Evolutionary conservation across 2,888 invertebrate genomes (phyloP).

Genomic region (Tetragonula carbonaria): DNA sequence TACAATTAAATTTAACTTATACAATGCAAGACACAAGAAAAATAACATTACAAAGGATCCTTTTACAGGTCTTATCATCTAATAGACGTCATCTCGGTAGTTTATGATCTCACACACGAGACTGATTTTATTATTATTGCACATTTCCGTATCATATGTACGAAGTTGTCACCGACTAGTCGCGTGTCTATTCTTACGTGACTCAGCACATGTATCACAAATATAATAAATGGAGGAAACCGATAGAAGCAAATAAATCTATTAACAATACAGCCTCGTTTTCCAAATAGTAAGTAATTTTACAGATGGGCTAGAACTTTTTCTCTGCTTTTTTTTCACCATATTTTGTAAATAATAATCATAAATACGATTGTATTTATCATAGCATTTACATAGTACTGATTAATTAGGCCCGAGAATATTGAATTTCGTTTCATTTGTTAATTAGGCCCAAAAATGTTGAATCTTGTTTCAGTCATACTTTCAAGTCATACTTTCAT

Average conservation of each 20-base stretch:
- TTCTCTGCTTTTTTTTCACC: not conserved
- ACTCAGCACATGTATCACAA: not conserved
- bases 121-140: slow-evolving; percentile 12
- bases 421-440: not conserved
- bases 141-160: slow-evolving; percentile 10
- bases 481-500: not conserved
- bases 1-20: not conserved
- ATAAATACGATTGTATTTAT: no score
- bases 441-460: not conserved
- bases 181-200: not conserved
- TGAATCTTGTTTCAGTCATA: not conserved
- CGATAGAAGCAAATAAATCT: not conserved
- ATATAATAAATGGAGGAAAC: not conserved
- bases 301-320: not conserved
- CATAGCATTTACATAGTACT: not conserved
- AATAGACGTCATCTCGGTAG: slow-evolving; percentile 2
- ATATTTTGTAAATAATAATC: not conserved
- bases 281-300: not conserved
- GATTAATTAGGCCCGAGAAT: not conserved
- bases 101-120: not conserved
- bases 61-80: slow-evolving; percentile 6
- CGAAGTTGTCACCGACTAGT: not conserved
- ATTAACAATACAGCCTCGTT: not conserved
- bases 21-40: not conserved
- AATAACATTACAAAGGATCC: not conserved